phyloP scores from a whole-genome alignment of 2,113 vertebrate genomes.

The Channa argus region DNA sequence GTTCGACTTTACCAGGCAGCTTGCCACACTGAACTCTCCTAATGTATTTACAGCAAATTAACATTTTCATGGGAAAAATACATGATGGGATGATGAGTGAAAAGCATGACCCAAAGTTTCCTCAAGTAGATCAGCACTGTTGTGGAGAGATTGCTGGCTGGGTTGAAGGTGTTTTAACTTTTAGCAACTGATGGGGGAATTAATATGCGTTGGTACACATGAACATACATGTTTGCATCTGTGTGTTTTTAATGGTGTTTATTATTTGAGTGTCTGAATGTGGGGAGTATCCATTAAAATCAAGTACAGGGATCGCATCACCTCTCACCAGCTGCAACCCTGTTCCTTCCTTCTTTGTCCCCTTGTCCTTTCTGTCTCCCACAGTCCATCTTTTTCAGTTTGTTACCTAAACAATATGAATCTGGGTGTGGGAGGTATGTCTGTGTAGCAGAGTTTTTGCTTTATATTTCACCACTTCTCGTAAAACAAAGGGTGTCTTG shows the following conservation, averaged over 20 bases:
- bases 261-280: constrained; percentile 53
- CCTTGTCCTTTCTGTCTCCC: background rate
- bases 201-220: background rate
- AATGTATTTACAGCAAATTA: constrained; percentile 54
- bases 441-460: constrained; percentile 37
- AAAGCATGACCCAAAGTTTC: constrained; percentile 62
- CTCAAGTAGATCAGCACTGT: constrained; percentile 34
- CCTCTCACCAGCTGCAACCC: constrained; percentile 45
- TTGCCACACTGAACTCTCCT: constrained; percentile 40
- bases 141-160: constrained; percentile 16
- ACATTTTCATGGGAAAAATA: constrained; percentile 66
- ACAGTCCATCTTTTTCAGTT: constrained; percentile 24
- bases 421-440: constrained; percentile 41
- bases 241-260: constrained; percentile 53
- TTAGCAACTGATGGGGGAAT: constrained; percentile 4
- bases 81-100: constrained; percentile 49
- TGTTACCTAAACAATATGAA: constrained; percentile 19
- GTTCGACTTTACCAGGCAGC: constrained; percentile 55
- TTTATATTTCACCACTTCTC: constrained; percentile 64
- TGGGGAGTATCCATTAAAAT: constrained; percentile 40
- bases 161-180: constrained; percentile 8
- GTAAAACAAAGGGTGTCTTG: constrained; percentile 82
- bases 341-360: background rate
- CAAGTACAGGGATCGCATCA: constrained; percentile 49
- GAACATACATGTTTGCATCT: constrained; percentile 12